Evolutionary conservation across 2,888 invertebrate genomes (phyloP).

Genomic region (Poecilus cupreus): DNA sequence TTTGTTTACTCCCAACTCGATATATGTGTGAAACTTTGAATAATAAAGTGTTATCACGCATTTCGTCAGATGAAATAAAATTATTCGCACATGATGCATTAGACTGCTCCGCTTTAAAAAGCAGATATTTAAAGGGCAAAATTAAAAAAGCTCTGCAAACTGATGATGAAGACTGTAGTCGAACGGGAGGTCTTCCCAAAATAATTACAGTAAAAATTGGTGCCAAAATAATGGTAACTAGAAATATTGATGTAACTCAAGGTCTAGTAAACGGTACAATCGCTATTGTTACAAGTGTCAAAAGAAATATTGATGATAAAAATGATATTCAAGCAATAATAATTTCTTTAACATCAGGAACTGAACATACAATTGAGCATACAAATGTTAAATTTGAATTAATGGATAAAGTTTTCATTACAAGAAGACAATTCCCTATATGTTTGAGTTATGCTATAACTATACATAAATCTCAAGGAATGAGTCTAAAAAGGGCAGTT

Average conservation of each 20-base stretch:
- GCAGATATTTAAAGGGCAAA: constrained; percentile 59
- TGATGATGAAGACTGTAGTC: constrained; percentile 62
- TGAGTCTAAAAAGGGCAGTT: constrained; percentile 62
- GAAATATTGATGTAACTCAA: constrained; percentile 64
- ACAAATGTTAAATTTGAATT: constrained; percentile 63
- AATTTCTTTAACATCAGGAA: neutral
- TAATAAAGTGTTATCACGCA: constrained; percentile 64
- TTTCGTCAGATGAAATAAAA: constrained; percentile 63
- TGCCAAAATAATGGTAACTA: constrained; percentile 63
- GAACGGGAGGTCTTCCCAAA: constrained; percentile 64
- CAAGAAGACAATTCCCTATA: constrained; percentile 64
- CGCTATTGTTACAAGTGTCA: constrained; percentile 61
- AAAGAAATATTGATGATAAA: constrained; percentile 13
- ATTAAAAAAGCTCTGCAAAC: constrained; percentile 13
- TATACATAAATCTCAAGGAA: constrained; percentile 64
- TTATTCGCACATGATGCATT: constrained; percentile 63
- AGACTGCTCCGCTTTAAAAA: constrained; percentile 60
- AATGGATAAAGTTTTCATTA: constrained; percentile 61
- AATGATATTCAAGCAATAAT: neutral
- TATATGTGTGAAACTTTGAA: constrained; percentile 66
- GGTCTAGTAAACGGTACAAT: constrained; percentile 65
- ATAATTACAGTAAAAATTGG: constrained; percentile 62
- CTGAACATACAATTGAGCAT: constrained; percentile 60
- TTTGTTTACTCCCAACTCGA: constrained; percentile 66
- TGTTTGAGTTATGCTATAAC: constrained; percentile 64